These are phyloP conservation scores for Plotosus lineatus DNA, from an alignment of 2,113 vertebrate genomes.

Conservation along the genomic window DNA sequence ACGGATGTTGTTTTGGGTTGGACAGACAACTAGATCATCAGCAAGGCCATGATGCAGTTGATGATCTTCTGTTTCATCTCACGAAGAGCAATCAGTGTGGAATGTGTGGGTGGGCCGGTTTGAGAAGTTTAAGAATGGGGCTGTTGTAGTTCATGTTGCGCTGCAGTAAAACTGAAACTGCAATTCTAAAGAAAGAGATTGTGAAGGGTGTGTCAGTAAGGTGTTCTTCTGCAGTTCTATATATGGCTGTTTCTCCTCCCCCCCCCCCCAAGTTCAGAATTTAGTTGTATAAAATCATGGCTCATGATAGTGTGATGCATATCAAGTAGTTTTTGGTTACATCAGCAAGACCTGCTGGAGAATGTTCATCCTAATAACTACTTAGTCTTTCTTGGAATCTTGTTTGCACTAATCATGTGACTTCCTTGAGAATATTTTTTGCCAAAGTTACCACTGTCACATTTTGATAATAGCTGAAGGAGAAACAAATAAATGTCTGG, in stretches of 20 bases:
- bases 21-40: neutral
- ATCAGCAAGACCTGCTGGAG: neutral
- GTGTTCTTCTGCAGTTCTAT: neutral
- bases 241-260: neutral
- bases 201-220: neutral
- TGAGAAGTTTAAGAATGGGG: slow-evolving; percentile 40
- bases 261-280: neutral
- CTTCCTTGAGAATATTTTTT: too few relatives aligned
- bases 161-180: slow-evolving; percentile 19
- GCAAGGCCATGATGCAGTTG: neutral
- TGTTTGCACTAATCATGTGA: too few relatives aligned
- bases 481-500: too few relatives aligned
- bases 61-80: neutral
- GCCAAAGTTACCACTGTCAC: too few relatives aligned
- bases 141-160: slow-evolving; percentile 28
- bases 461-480: too few relatives aligned
- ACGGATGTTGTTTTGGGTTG: neutral
- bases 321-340: neutral
- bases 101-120: too few relatives aligned
- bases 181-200: neutral
- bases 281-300: neutral
- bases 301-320: neutral
- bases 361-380: neutral
- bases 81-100: neutral
- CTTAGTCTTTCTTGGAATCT: neutral